Base-by-base conservation (phyloP, 2,113 vertebrate genomes). In the Hepsetus odoe region DNA sequence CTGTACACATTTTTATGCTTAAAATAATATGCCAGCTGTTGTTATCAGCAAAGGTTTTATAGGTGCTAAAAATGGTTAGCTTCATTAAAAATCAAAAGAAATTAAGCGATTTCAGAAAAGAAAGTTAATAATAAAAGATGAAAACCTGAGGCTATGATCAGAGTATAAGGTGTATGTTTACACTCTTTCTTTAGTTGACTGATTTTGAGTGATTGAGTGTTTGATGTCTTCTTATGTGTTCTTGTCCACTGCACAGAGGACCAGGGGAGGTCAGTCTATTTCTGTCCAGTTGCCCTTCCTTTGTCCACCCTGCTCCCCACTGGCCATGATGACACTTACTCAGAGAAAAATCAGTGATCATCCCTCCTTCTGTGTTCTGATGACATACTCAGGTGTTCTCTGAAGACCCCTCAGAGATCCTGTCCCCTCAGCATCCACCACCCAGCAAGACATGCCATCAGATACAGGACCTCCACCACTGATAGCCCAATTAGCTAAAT, bases 401-500 rank as follows among this genome's bases (percentile, higher is more conserved):
- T 85, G 74, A 89, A 91, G 90, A 88, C 82, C 90, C 85, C 87
- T 86, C 71, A 28, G 84, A 86, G 68, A 49, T 55, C 68, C 61
- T 18, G 77, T 85, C 82, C 86, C 85, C 83, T 70, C 58, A 77
- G 76, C 46, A 74, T 76, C 87, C 90, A 83, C 85, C 76, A 42
- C 86, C 64, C 84, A 81, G 88, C 72, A 78, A 87, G 85, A 79
- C 88, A 82, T 85, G 83, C 87, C 91, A 87, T 83, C 87, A 79
- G 85, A 86, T 89, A 89, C 73, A 88, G 87, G 89, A 68, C 74
- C 88, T 74, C 76, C 88, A 66, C 77, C 65, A 59, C 81, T 42
- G 88, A 86, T 64, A 83, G 90, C 86, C 88, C 86, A 90, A 91
- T 91, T 90, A 86, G 83, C 90, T 86, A 91, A 94, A 94, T 90